Base-by-base conservation (phyloP, 2,797 vertebrate species). In the Hemibagrus guttatus region DNA sequence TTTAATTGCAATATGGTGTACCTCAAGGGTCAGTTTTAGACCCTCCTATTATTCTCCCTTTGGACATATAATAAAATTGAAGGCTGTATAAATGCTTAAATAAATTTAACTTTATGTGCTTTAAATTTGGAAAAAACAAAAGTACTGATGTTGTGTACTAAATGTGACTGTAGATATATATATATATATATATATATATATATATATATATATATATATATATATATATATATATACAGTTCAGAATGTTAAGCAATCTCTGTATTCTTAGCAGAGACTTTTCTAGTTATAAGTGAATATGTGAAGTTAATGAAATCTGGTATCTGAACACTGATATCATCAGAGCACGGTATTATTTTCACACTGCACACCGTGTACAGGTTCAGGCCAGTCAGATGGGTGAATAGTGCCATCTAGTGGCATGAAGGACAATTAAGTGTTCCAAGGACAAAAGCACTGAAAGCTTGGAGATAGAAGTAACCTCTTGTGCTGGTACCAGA, bases 321-420 rank as follows among this genome's bases (percentile, higher is more conserved):
- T 7, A 42, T 63, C 23, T 49, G 46, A 49, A 49, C 46, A 49
- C 46, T 49, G 4, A 49, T 9, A 46, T 46, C 46, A 46, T 6
- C 0, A 35, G 28, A 59, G 17, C 6, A 59, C 39, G 26, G 17
- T 42, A 17, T 63, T 26, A 59, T 23, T 42, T 63, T 13, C 58
- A 46, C 35, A 61, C 35, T 61, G 58, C 17, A 63, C 76, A 59
- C 12, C 0, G 35, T 16, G 19, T 26, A 79, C 11, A 35, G 14
- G 19, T 13, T 61, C 21, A 61, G 35, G 9, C 4, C 21, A 21
- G 39, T 59, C 11, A 23, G 11, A 17, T 80, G 56, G 23, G 78
- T 81, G 23, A 46, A 58, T 42, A 17, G 35, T 42, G 78, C 1
- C 58, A 81, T 63, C 78, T 81, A 81, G 78, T 81, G 78, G 58